A percentile compares a stretch with the other conserved stretches of the same genome.
These are phyloP conservation scores for Hypomecis punctinalis DNA, from an alignment of 2,888 invertebrate species.

Conservation along the genomic window DNA sequence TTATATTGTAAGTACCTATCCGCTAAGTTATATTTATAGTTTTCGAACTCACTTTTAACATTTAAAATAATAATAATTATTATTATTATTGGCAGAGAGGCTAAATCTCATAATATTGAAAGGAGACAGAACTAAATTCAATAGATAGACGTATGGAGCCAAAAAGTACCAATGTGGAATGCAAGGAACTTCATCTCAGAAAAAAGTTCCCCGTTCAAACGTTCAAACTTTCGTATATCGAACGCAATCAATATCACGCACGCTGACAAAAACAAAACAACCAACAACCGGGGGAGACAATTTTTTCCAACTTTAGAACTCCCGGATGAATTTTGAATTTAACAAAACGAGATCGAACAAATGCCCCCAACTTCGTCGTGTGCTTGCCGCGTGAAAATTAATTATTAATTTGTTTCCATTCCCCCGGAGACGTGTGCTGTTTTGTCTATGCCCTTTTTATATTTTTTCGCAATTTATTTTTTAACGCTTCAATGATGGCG, in stretches of 20 bases:
- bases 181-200: neutral
- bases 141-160: neutral
- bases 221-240: conserved; percentile 29
- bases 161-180: neutral
- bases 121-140: neutral
- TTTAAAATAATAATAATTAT: no score
- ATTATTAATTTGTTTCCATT: conserved; percentile 81
- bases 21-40: neutral
- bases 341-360: conserved; percentile 74
- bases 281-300: conserved; percentile 58
- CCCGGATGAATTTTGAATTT: conserved; percentile 74
- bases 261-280: conserved; percentile 51
- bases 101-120: neutral
- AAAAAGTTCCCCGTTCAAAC: conserved; percentile 8
- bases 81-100: neutral
- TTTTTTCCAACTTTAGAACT: conserved; percentile 71
- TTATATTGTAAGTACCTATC: conserved; percentile 16
- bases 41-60: neutral
- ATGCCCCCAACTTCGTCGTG: conserved; percentile 67
- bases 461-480: conserved; percentile 60
- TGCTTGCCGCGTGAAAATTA: conserved; percentile 76
- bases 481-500: conserved; percentile 69
- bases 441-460: conserved; percentile 66
- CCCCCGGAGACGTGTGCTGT: conserved; percentile 63
- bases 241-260: conserved; percentile 44